Conservation (phyloP, 2,113 vertebrate species). For the Hippopotamus amphibius region DNA sequence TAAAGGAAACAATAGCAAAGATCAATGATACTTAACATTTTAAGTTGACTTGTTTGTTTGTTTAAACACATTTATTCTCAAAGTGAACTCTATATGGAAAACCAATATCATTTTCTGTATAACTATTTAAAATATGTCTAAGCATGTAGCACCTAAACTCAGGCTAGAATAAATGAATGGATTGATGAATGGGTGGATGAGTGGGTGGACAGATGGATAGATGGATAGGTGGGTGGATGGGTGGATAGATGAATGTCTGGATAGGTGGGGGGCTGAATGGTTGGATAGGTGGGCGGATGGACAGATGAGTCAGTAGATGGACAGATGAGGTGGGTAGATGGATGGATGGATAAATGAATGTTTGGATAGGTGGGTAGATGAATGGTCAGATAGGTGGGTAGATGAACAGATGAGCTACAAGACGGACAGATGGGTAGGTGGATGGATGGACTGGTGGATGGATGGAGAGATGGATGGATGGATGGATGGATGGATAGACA, state of each 20-base stretch:
- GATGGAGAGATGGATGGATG: no score
- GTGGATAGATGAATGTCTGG: neutral
- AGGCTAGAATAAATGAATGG: neutral
- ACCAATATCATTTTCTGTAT: neutral
- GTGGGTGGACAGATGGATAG: rapidly evolving
- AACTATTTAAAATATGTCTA: neutral
- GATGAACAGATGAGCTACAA: no score
- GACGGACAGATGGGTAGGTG: rapidly evolving
- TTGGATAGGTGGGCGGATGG: rapidly evolving
- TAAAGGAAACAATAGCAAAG: no score
- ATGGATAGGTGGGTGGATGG: rapidly evolving
- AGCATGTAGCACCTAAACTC: neutral
- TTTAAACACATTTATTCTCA: slow-evolving; percentile 30
- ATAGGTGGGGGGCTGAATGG: neutral
- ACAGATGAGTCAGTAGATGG: rapidly evolving
- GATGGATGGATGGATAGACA: neutral
- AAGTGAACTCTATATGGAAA: neutral
- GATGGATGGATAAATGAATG: neutral
- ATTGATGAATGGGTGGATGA: neutral
- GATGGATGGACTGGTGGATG: no score
- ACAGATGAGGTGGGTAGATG: neutral
- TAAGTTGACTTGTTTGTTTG: neutral
- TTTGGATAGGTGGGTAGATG: rapidly evolving
- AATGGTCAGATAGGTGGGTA: rapidly evolving
- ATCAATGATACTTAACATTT: neutral